A percentile compares a stretch with the other conserved stretches of the same genome.
phyloP scores from a whole-genome alignment of 2,888 invertebrate species.

The Taenaris catops region DNA sequence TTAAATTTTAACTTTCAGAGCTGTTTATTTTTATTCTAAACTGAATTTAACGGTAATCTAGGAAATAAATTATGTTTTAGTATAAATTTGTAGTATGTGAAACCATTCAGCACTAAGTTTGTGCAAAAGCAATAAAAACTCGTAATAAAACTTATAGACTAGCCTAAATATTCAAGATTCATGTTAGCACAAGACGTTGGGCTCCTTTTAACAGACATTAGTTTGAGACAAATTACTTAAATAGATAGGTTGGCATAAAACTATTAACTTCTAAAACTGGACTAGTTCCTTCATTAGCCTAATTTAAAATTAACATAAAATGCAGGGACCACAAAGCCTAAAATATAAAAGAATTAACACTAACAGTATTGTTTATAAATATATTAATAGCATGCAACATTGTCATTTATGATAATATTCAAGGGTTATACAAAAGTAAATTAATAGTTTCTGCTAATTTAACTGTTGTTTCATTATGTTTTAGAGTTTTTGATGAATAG shows the following conservation, averaged over 20 bases:
- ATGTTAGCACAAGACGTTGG: constrained; percentile 34
- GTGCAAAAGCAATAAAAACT: constrained; percentile 20
- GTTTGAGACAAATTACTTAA: constrained; percentile 46
- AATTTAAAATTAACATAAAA: constrained; percentile 29
- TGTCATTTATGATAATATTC: too few relatives aligned
- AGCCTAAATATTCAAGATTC: constrained; percentile 29
- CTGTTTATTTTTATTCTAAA: neutral
- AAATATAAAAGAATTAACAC: too few relatives aligned
- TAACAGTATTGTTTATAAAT: too few relatives aligned
- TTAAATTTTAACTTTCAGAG: too few relatives aligned
- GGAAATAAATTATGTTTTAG: neutral
- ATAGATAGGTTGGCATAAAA: constrained; percentile 51
- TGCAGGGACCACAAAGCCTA: constrained; percentile 22
- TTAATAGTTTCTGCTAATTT: too few relatives aligned
- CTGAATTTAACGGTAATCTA: too few relatives aligned
- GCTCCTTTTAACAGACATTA: constrained; percentile 35
- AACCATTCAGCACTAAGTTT: constrained; percentile 8
- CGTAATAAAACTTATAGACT: constrained; percentile 18
- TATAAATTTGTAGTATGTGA: neutral
- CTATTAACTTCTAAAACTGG: constrained; percentile 54
- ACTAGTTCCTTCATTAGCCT: constrained; percentile 70
- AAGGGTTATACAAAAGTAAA: too few relatives aligned
- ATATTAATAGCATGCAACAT: too few relatives aligned
- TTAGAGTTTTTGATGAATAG: too few relatives aligned
- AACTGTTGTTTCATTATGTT: too few relatives aligned